Evolutionary conservation across 2,888 invertebrate species (phyloP).

Genomic region (Theristus sp.): DNA sequence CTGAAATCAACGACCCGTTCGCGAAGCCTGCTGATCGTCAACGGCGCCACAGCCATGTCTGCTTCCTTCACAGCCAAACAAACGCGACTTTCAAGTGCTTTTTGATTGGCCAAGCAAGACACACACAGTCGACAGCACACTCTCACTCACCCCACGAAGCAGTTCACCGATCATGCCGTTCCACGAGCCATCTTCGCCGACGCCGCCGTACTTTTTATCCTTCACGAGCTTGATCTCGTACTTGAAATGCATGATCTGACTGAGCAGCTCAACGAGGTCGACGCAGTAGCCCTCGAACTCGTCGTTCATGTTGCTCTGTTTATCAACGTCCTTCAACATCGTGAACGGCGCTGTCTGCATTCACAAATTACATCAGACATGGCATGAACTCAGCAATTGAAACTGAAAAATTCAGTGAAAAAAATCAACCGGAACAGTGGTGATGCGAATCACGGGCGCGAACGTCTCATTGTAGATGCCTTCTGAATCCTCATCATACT

Average conservation of each 20-base stretch:
- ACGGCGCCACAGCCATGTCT: slow-evolving; percentile 74
- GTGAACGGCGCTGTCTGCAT: too few species aligned
- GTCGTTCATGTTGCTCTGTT: too few species aligned
- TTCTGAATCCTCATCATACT: too few species aligned
- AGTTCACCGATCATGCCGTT: slow-evolving; percentile 32
- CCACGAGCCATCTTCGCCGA: slow-evolving; percentile 22
- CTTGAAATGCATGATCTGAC: slow-evolving; percentile 26
- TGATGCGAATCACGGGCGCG: too few species aligned
- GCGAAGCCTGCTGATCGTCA: slow-evolving; percentile 74
- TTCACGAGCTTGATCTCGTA: slow-evolving; percentile 29
- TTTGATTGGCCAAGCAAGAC: too few species aligned
- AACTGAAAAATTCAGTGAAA: too few species aligned
- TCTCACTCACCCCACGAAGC: slow-evolving; percentile 15
- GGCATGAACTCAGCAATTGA: too few species aligned
- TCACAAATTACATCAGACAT: not conserved
- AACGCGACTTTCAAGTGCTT: not conserved
- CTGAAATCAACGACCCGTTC: slow-evolving; percentile 84
- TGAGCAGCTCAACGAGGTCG: slow-evolving; percentile 44
- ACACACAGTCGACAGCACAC: not conserved
- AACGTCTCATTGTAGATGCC: too few species aligned
- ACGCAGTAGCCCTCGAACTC: slow-evolving; percentile 61
- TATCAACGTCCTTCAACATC: too few species aligned
- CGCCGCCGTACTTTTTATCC: slow-evolving; percentile 30
- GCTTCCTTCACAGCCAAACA: slow-evolving; percentile 50
- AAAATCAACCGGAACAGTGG: too few species aligned